A percentile compares a stretch with the other conserved stretches of the same genome.
These are phyloP conservation scores for Cremastobaeus sp. DNA, from an alignment of 2,888 invertebrate species.

Conservation along the genomic window DNA sequence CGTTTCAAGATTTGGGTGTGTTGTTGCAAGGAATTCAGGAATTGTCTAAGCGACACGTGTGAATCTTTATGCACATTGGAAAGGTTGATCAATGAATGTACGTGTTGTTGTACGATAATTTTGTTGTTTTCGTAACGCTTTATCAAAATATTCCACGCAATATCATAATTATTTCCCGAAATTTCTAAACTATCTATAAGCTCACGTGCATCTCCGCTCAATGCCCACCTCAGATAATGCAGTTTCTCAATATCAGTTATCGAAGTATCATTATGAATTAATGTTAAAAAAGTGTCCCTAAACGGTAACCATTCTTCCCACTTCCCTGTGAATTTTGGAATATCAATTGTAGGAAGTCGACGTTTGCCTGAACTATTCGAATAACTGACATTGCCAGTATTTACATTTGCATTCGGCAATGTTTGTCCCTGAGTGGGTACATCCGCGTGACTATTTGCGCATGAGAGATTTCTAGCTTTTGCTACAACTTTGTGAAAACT, in stretches of 20 bases:
- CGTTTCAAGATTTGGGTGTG: slow-evolving; percentile 5
- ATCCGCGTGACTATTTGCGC: neutral
- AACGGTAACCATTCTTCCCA: slow-evolving; percentile 33
- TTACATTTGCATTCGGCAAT: no score
- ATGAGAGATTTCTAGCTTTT: neutral
- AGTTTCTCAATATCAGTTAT: slow-evolving; percentile 22
- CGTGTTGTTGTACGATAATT: slow-evolving; percentile 18
- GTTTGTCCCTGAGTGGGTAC: slow-evolving; percentile 5
- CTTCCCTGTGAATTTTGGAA: slow-evolving; percentile 16
- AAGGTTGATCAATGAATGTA: slow-evolving; percentile 12
- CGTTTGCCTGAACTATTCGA: neutral
- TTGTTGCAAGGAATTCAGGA: slow-evolving; percentile 9
- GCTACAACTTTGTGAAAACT: slow-evolving; percentile 1
- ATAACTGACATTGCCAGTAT: no score
- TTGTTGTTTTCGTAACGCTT: slow-evolving; percentile 30
- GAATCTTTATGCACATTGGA: neutral
- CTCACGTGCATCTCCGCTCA: slow-evolving; percentile 15
- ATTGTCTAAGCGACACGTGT: slow-evolving; percentile 3
- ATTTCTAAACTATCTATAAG: slow-evolving; percentile 27
- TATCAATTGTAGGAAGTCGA: slow-evolving; percentile 17
- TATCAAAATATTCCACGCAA: slow-evolving; percentile 13
- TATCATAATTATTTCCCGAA: slow-evolving; percentile 13
- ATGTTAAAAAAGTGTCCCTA: slow-evolving; percentile 5
- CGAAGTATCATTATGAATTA: slow-evolving; percentile 7
- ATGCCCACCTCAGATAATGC: slow-evolving; percentile 28